Base-by-base conservation (phyloP, 2,113 vertebrate species). In the Salvelinus alpinus region DNA sequence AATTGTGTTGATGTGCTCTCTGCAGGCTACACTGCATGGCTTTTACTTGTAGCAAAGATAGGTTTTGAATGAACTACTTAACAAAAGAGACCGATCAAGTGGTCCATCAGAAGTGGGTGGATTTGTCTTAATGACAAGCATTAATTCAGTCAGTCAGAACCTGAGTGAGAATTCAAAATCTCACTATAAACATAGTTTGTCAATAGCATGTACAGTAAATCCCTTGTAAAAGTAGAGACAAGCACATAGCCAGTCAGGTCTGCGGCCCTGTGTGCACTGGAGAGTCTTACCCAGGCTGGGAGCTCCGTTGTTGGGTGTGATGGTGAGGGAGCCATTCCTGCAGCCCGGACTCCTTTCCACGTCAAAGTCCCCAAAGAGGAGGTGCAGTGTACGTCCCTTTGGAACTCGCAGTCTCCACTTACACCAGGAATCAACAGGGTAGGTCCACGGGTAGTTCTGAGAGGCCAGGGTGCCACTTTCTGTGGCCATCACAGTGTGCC, bases 321-420 rank as follows among this genome's bases (percentile, higher is more conserved):
- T 91, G 73, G 91, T 82, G 12, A 97, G 80, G 47, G 94, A 96
- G 69, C 94, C 94, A n/a, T 82, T 90, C 59, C 81, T 74, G 59
- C 96, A 97, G 80, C 22, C 77, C 1, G 92, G 88, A 0, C 94
- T 95, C 70, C 87, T 79, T 76, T 96, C 95, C 34, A 96, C 82
- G 82, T 96, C 94, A 71, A 96, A 91, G 73, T 97, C 95, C 18
- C 94, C 95, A 0, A 96, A 95, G 12, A 85, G 83, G 76, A 97
- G 88, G 18, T 81, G 84, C 1, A 97, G 88, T 11, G 78, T 91
- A 65, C 84, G 91, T 20, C 92, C 94, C 0, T 79, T 65, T 0
- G 92, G 84, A 0, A 91, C 90, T 0, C 59, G 89, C 9, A 97
- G 85, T 82, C 0, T 84, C 96, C 95, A 96, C 71, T 74, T 85